These are phyloP conservation scores for Planiliza haematocheilus DNA, from an alignment of 2,113 vertebrate genomes.

Conservation along the genomic window DNA sequence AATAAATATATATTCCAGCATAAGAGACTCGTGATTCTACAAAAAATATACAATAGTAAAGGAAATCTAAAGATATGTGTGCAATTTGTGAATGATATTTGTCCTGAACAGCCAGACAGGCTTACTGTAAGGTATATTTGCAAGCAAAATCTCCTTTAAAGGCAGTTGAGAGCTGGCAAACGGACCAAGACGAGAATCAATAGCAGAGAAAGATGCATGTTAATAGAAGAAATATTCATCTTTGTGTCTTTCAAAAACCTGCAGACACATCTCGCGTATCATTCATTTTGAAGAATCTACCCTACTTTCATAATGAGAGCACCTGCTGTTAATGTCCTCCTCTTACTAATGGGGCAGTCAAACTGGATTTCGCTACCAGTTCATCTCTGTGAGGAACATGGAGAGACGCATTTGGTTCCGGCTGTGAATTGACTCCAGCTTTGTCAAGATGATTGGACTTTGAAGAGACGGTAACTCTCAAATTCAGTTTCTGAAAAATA, in stretches of 20 bases:
- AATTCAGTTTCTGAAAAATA: too few species aligned
- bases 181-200: background rate
- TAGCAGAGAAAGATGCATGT: background rate
- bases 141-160: background rate
- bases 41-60: background rate
- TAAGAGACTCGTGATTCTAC: background rate
- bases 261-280: background rate
- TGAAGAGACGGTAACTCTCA: background rate
- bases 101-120: background rate
- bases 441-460: background rate
- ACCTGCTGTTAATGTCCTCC: background rate
- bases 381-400: background rate
- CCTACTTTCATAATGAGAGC: background rate
- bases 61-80: background rate
- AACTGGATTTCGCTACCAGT: background rate
- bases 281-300: background rate
- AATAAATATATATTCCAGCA: background rate
- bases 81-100: background rate
- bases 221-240: background rate
- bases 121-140: background rate
- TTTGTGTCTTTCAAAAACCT: background rate
- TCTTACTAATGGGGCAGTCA: background rate
- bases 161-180: too few species aligned
- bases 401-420: background rate
- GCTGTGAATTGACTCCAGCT: background rate